phyloP scores from a whole-genome alignment of 2,113 vertebrate genomes.

The Bubalus kerabau region DNA sequence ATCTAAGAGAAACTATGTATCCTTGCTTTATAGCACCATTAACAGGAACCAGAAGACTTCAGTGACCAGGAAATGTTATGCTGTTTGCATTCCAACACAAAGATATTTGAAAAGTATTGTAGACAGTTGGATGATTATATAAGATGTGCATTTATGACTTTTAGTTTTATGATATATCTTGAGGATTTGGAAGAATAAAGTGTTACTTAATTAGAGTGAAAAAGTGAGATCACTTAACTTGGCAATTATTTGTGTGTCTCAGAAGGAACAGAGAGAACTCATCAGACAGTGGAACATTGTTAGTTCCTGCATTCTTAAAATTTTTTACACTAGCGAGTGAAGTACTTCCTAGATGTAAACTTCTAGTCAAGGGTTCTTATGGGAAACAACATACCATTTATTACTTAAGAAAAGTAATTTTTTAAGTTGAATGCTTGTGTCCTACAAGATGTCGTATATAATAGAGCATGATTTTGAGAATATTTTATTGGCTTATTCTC shows the following conservation, averaged over 20 bases:
- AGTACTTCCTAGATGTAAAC: not conserved
- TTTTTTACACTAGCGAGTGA: not conserved
- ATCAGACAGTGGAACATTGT: not conserved
- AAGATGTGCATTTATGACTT: not conserved
- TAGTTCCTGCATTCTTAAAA: not conserved
- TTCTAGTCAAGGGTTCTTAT: not conserved
- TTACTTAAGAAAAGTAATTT: conserved; percentile 25
- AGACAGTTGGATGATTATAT: not conserved
- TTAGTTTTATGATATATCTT: conserved; percentile 14
- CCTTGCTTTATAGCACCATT: not conserved
- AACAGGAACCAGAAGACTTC: not conserved
- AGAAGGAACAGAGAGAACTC: conserved; percentile 10
- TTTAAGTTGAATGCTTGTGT: not conserved
- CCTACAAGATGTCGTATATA: not conserved
- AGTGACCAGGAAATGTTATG: not conserved
- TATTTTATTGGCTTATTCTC: not conserved
- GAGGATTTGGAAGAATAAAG: conserved; percentile 23
- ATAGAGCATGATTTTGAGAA: not conserved
- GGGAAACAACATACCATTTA: not conserved
- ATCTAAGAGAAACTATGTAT: conserved; percentile 5
- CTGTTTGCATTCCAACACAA: not conserved
- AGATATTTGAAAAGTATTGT: not conserved
- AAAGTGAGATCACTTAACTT: conserved; percentile 23
- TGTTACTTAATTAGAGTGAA: conserved; percentile 23
- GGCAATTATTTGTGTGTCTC: conserved; percentile 27